Evolutionary conservation across 2,113 vertebrate genomes (phyloP).

Genomic region (Ctenodactylus gundi): DNA sequence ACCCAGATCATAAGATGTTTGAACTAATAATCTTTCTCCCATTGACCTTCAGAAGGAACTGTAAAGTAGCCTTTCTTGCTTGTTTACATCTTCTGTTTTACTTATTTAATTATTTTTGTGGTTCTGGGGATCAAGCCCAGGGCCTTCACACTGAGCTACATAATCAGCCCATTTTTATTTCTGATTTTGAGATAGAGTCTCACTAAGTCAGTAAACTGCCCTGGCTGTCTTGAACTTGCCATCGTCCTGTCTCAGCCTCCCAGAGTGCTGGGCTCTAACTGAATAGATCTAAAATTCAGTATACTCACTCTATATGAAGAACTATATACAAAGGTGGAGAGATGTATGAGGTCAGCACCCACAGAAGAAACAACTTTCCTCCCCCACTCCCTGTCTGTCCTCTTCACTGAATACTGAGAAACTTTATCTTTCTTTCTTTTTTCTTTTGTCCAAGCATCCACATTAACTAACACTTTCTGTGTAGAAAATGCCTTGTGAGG

Average conservation of each 20-base stretch:
- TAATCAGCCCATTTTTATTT: too few relatives aligned
- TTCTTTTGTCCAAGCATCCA: not conserved
- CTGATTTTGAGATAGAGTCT: too few relatives aligned
- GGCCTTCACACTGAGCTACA: too few relatives aligned
- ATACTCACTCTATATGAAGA: not conserved
- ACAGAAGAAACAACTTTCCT: not conserved
- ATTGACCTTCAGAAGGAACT: not conserved
- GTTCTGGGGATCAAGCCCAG: too few relatives aligned
- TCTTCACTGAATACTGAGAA: not conserved
- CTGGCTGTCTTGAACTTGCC: too few relatives aligned
- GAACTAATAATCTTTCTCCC: not conserved
- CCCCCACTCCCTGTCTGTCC: not conserved
- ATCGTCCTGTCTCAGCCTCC: too few relatives aligned
- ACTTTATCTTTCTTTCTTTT: not conserved
- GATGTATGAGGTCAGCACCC: not conserved
- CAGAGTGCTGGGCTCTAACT: not conserved
- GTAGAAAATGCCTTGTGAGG: not conserved
- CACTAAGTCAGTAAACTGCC: too few relatives aligned
- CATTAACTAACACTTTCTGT: not conserved
- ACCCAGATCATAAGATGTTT: not conserved
- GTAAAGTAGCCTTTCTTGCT: not conserved
- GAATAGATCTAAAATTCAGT: not conserved
- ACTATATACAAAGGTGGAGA: not conserved
- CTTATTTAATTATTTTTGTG: too few relatives aligned
- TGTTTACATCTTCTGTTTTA: slow-evolving; percentile 7